Base-by-base conservation (phyloP, 2,888 invertebrate genomes). In the Dascillus cervinus region DNA sequence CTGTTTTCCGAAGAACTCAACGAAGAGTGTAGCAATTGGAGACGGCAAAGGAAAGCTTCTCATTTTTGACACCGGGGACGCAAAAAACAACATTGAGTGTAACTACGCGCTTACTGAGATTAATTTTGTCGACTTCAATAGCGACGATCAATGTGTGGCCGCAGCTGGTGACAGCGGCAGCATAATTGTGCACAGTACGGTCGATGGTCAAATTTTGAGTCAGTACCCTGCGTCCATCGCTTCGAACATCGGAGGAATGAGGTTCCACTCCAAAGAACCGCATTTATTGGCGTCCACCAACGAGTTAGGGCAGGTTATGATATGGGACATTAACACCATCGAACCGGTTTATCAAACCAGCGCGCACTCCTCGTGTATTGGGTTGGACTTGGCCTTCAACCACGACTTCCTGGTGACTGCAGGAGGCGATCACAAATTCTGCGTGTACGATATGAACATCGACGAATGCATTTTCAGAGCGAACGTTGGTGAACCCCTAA, bases 11-110 rank as follows among this genome's bases (percentile, higher is more conserved):
- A n/a, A n/a, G n/a, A n/a, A n/a, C n/a, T n/a, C n/a, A n/a, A n/a
- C n/a, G n/a, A n/a, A n/a, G n/a, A n/a, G n/a, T n/a, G n/a, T n/a
- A n/a, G n/a, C 37, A 20, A 39, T 62, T 12, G 60, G 56, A 2
- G 19, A 60, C n/a, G 60, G 55, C 4, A 59, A 50, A n/a, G n/a
- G n/a, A n/a, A n/a, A n/a, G n/a, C n/a, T n/a, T n/a, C n/a, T 53
- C 10, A 34, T 62, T 20, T 62, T 61, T 40, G 60, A 62, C 34
- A 61, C 58, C 3, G 58, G 55, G 41, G 45, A 37, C 13, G 52
- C 56, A 34, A 38, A 32, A 2, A 47, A 56, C 12, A 34, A 44
- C n/a, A 53, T 49, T 26, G 40, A 45, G 10, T 47, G 52, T 9
- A 39, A 40, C 9, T 48, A 41, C 13, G 41, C 54, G 2, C 32